phyloP scores from a whole-genome alignment of 2,888 invertebrate genomes.

The Alsophila aescularia region DNA sequence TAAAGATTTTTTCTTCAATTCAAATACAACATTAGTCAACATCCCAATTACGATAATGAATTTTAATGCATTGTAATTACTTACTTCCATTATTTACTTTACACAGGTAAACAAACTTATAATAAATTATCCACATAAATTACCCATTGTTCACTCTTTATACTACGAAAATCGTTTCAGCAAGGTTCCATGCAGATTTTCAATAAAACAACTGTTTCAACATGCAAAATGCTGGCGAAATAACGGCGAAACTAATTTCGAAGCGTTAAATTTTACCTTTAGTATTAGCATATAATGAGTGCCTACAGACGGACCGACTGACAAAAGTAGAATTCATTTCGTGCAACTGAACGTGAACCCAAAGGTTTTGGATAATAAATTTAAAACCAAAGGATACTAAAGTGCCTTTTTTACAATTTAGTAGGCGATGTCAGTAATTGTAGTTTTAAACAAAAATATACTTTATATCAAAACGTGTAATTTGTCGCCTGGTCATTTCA shows the following conservation, averaged over 20 bases:
- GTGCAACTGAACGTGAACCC: slow-evolving; percentile 16
- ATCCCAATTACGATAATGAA: too few species aligned
- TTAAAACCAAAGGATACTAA: not conserved
- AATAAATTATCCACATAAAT: not conserved
- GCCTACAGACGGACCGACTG: slow-evolving; percentile 33
- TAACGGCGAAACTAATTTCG: slow-evolving; percentile 24
- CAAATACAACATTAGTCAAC: too few species aligned
- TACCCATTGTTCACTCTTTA: not conserved
- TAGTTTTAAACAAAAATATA: too few species aligned
- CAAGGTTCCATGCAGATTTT: slow-evolving; percentile 29
- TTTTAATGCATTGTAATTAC: too few species aligned
- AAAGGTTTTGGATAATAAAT: slow-evolving; percentile 8
- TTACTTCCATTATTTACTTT: too few species aligned
- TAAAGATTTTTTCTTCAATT: too few species aligned
- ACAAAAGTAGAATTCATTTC: slow-evolving; percentile 36
- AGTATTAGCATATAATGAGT: slow-evolving; percentile 41
- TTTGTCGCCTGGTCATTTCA: too few species aligned
- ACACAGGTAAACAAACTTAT: too few species aligned
- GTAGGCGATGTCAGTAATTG: too few species aligned
- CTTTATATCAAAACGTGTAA: too few species aligned
- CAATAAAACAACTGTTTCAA: slow-evolving; percentile 33
- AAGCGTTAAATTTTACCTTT: slow-evolving; percentile 35
- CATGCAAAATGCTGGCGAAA: slow-evolving; percentile 28
- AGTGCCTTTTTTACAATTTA: not conserved
- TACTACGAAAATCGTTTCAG: not conserved